Evolutionary conservation across 2,797 vertebrate genomes (phyloP).

Genomic region (Oreochromis grahami): DNA sequence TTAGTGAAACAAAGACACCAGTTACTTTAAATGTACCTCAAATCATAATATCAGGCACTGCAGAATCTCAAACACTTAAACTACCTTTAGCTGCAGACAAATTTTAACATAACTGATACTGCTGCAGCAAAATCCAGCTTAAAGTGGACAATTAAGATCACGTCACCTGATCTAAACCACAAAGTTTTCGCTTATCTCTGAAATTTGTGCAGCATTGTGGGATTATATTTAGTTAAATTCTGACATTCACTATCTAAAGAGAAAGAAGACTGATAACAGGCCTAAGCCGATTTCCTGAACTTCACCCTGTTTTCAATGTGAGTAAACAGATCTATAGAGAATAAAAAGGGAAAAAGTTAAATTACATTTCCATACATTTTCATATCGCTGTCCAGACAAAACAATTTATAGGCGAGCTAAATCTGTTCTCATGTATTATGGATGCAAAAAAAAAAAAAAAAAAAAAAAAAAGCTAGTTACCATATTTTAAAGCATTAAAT

Average conservation of each 20-base stretch:
- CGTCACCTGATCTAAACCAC: not conserved
- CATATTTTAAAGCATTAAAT: not conserved
- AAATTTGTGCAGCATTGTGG: not conserved
- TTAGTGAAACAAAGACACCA: not conserved
- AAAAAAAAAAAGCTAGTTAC: not conserved
- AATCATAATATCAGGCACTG: not conserved
- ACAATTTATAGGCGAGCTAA: not conserved
- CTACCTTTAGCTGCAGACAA: not conserved
- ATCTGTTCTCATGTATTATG: not conserved
- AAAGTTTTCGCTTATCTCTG: accelerated
- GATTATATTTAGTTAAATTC: not conserved
- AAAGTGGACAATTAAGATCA: not conserved
- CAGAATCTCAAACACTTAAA: not conserved
- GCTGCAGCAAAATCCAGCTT: not conserved
- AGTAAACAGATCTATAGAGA: not conserved
- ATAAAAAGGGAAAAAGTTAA: not conserved
- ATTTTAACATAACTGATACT: not conserved
- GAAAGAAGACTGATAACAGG: not conserved
- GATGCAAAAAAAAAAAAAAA: not conserved
- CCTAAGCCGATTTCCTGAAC: not conserved
- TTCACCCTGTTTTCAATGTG: not conserved
- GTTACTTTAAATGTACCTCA: not conserved
- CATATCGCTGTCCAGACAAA: not conserved
- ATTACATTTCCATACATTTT: not conserved
- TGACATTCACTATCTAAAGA: not conserved